Percentiles rank a stretch among this genome's conserved stretches.
These are phyloP conservation scores for Rostratula benghalensis DNA, from an alignment of 2,113 vertebrate species.

Conservation along the genomic window DNA sequence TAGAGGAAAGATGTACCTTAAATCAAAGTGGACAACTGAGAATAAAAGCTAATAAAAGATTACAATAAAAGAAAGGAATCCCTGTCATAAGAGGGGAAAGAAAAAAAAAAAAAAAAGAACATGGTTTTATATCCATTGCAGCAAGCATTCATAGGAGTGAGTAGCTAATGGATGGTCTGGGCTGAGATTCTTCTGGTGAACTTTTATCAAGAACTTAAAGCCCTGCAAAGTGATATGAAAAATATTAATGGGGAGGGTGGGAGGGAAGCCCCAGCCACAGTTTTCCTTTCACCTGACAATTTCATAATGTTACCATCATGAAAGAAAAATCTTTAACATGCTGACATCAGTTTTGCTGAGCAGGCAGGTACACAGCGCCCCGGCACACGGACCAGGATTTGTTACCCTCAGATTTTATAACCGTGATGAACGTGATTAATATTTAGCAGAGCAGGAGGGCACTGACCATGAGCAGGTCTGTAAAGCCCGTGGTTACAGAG, in stretches of 20 bases:
- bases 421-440: not conserved
- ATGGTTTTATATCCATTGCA: not conserved
- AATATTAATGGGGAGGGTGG: not conserved
- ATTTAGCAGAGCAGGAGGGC: not conserved
- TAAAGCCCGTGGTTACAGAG: not conserved
- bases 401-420: not conserved
- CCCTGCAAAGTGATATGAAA: not conserved
- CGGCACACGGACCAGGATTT: not conserved
- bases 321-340: not conserved
- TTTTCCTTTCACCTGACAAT: not conserved
- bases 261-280: not conserved
- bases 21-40: slow-evolving; percentile 59
- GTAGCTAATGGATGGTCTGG: not conserved
- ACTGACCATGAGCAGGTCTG: not conserved
- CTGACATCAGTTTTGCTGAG: not conserved
- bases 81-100: not conserved
- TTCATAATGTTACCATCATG: not conserved
- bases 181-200: not conserved
- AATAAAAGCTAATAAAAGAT: slow-evolving; percentile 55
- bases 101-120: not conserved
- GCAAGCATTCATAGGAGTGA: not conserved
- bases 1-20: slow-evolving; percentile 21
- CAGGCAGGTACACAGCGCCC: not conserved
- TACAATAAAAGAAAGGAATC: slow-evolving; percentile 31
- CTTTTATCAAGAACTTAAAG: not conserved